A percentile compares a stretch with the other conserved stretches of the same genome.
Evolutionary conservation across 2,113 vertebrate species (phyloP).

Genomic region (Piaya cayana): DNA sequence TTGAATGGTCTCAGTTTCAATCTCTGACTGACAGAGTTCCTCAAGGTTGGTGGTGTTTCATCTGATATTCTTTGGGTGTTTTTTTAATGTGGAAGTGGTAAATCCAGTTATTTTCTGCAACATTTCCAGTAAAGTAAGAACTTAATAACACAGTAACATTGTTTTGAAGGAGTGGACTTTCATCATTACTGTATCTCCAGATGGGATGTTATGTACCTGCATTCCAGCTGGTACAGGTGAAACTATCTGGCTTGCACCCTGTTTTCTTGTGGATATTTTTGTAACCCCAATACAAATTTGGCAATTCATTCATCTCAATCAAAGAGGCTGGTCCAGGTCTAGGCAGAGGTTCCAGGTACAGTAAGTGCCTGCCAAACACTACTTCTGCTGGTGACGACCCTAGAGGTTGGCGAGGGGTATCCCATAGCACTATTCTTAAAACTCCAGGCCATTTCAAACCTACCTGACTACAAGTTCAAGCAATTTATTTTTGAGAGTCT

Average conservation of each 20-base stretch:
- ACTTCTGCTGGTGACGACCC: too few relatives aligned
- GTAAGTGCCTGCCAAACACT: too few relatives aligned
- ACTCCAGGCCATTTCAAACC: too few relatives aligned
- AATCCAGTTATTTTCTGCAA: not conserved
- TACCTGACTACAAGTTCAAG: too few relatives aligned
- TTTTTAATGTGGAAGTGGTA: not conserved
- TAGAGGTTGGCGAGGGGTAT: too few relatives aligned
- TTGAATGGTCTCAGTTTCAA: not conserved
- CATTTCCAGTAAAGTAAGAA: not conserved
- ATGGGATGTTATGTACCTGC: not conserved
- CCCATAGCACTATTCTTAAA: too few relatives aligned
- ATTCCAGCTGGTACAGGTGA: not conserved
- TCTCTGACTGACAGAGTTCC: not conserved
- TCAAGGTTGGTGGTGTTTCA: accelerated
- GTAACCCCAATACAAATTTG: not conserved
- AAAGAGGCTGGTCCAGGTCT: too few relatives aligned
- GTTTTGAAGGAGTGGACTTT: not conserved
- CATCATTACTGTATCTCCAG: not conserved
- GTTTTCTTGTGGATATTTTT: not conserved
- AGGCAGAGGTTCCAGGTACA: too few relatives aligned
- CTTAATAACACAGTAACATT: not conserved
- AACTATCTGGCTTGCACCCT: not conserved
- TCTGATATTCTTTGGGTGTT: not conserved
- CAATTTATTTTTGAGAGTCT: not conserved
- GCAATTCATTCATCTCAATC: not conserved